Evolutionary conservation across 2,888 invertebrate genomes (phyloP).

Genomic region (Drosophila greeni): DNA sequence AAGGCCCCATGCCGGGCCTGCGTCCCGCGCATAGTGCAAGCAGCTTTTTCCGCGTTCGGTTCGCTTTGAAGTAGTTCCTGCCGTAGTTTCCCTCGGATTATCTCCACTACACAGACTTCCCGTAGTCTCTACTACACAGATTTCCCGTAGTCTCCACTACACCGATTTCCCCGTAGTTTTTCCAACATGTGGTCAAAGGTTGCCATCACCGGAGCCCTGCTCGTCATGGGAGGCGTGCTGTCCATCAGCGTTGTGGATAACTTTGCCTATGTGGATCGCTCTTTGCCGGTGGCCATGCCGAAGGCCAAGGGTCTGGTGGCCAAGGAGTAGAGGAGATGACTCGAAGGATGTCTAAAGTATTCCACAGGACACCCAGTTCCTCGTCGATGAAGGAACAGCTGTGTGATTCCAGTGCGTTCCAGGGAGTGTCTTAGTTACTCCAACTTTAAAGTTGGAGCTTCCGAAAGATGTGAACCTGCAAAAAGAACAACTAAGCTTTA

Average conservation of each 20-base stretch:
- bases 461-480: no score
- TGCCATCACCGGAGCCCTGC: constrained; percentile 53
- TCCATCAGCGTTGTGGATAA: constrained; percentile 55
- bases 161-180: background rate
- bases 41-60: constrained; percentile 20
- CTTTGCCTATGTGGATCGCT: constrained; percentile 64
- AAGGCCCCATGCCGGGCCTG: constrained; percentile 47
- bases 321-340: constrained; percentile 18
- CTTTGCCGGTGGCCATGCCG: constrained; percentile 60
- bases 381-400: background rate
- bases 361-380: background rate
- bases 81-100: background rate
- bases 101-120: no score
- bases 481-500: constrained; percentile 16
- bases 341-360: background rate
- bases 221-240: constrained; percentile 56
- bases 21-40: constrained; percentile 56
- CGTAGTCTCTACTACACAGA: no score
- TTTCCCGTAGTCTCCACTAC: no score
- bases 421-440: background rate
- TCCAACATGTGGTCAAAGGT: constrained; percentile 58
- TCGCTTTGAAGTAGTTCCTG: constrained; percentile 1
- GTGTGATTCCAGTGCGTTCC: background rate
- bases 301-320: constrained; percentile 41
- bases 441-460: no score